A percentile compares a stretch with the other conserved stretches of the same genome.
Evolutionary conservation across 2,888 invertebrate species (phyloP).

Genomic region (Chalcosyrphus nemorum): DNA sequence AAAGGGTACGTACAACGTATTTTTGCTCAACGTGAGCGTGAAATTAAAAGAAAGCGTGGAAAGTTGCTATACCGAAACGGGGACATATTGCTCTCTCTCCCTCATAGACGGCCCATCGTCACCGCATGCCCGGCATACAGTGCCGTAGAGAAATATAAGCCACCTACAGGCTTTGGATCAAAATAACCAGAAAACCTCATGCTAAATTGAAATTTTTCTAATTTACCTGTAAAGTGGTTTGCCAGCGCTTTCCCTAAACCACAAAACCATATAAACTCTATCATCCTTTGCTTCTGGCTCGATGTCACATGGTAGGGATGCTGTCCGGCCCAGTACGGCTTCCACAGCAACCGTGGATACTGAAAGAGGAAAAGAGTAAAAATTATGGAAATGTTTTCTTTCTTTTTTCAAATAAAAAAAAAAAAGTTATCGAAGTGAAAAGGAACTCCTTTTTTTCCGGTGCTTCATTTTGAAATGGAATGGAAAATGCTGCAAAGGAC

Average conservation of each 20-base stretch:
- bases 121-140: neutral
- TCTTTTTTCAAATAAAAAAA: neutral
- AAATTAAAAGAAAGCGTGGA: conserved; percentile 51
- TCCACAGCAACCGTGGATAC: conserved; percentile 89
- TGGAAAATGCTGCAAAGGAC: conserved; percentile 20
- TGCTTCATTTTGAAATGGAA: conserved; percentile 30
- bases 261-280: conserved; percentile 95
- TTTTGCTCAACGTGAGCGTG: conserved; percentile 34
- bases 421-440: conserved; percentile 6
- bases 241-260: conserved; percentile 93
- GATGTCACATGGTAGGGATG: conserved; percentile 94
- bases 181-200: conserved; percentile 60
- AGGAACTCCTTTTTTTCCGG: neutral
- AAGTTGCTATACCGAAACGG: conserved; percentile 15
- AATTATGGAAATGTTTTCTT: conserved; percentile 54
- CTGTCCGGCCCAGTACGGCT: conserved; percentile 92
- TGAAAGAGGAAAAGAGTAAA: conserved; percentile 78
- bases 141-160: neutral
- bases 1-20: neutral
- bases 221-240: conserved; percentile 95
- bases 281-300: conserved; percentile 92
- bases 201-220: conserved; percentile 71
- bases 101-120: neutral
- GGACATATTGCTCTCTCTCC: too few species aligned
- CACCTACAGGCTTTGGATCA: neutral